Conservation (phyloP, 2,797 vertebrate genomes). For the Anableps anableps region DNA sequence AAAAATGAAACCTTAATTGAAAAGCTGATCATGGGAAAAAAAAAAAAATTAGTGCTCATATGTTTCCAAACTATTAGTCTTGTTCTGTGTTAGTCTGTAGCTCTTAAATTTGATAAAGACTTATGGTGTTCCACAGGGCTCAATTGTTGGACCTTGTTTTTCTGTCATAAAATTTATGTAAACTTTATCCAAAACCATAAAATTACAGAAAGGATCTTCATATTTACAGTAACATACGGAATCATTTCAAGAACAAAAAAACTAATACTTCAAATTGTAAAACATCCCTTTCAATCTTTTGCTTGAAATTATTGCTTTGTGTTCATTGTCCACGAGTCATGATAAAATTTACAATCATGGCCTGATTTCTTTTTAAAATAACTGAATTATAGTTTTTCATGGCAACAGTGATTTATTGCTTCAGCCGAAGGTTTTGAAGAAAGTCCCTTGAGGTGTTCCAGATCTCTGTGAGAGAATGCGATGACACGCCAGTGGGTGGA, state of each 20-base stretch:
- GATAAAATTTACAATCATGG: not conserved
- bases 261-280: not conserved
- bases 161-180: not conserved
- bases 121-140: slow-evolving; percentile 8
- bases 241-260: not conserved
- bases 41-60: not conserved
- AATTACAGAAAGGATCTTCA: not conserved
- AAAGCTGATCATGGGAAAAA: not conserved
- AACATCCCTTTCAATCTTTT: not conserved
- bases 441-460: not conserved
- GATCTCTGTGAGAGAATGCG: not conserved
- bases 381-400: not conserved
- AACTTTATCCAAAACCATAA: not conserved
- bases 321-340: not conserved
- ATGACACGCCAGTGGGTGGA: not conserved
- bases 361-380: not conserved
- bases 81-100: not conserved
- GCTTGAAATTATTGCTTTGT: not conserved
- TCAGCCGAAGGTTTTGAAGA: not conserved
- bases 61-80: not conserved
- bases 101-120: not conserved
- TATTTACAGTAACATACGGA: not conserved
- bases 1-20: not conserved
- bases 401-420: not conserved
- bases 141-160: not conserved